Evolutionary conservation across 2,797 vertebrate species (phyloP), one percentile per base, ranked within the genome.

Genomic region (Lophius americanus): DNA sequence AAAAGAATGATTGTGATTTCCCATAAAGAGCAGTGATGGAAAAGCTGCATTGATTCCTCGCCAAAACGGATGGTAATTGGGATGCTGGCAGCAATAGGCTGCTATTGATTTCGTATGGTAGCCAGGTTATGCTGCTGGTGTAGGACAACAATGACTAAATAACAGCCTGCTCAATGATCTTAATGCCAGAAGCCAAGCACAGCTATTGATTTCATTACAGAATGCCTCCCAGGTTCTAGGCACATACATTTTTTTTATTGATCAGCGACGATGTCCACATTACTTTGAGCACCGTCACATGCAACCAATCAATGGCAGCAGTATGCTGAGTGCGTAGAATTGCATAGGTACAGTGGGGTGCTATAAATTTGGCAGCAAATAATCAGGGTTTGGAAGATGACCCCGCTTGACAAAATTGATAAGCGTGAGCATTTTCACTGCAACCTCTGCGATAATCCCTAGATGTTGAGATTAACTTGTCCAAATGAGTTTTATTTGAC

Each of bases 181-280:
- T 89, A 90, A 93, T 90, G 89, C 87, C 85, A 89, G 77, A 79
- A 91, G 90, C 91, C 89, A 85, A 88, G 87, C 91, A 84, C 84
- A 76, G 78, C 60, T 93, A 93, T 93, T 90, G 92, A 93, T 93
- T 92, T 91, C 79, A 92, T 93, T 92, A 93, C 86, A 79, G 86
- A 91, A 91, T 85, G 90, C 90, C 91, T 91, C 89, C 90, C 73
- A 85, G 88, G 83, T 85, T 92, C 77, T 79, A 57, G 86, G 76
- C 87, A 89, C 91, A 89, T 89, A 90, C 89, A 90, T 42, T 90
- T 93, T 93, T 92, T 86, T 88, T 89, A 93, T 93, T 88, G 91
- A 93, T 89, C 83, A 85, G 67, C 44, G 42, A 71, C 56, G 60
- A 83, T 50, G 83, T 87, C 86, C 84, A 85, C 85, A 91, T 90